Evolutionary conservation across 2,113 vertebrate species (phyloP), one percentile per base, ranked within the genome.

Genomic region (Macrotis lagotis): DNA sequence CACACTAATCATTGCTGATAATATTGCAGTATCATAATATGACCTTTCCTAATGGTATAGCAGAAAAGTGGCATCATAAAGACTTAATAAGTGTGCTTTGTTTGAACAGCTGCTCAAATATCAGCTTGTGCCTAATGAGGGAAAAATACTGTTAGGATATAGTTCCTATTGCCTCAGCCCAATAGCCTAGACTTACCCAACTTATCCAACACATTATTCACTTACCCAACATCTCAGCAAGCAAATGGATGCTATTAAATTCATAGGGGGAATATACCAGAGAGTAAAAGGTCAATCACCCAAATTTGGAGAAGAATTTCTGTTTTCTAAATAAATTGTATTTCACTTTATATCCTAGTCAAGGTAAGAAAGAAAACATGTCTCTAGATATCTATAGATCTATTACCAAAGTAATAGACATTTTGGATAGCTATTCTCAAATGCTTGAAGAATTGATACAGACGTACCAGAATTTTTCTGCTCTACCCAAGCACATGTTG

Each of bases 61-160:
- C 12, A 93, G 31, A 94, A 91, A 25, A 52, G 90, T 53, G 51
- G 37, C 83, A 50, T 48, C 44, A 37, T 47, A 88, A 92, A 51
- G 14, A 7, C 83, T 92, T 93, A 93, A 95, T 83, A 93, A 83
- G 48, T 92, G 93, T 16, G 8, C 92, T 59, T 74, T 59, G 66
- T 31, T 51, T 93, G 52, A 94, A 91, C 26, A 83, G 37, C 90
- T 89, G 51, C 50, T 51, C 52, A 91, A 93, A 89, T 47, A 89
- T n/a, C 89, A 52, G 50, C n/a, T 51, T 28, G 22, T 92, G 66
- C 94, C 83, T 89, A 92, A 9, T 66, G 37, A 88, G 90, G 2
- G 22, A 83, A 90, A 89, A 91, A 44, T 50, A 49, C 26, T 48
- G 49, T 89, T 88, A 92, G 24, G 74, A 90, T 74, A 48, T 93